Evolutionary conservation across 1,140 invertebrate species (phyloP).

Genomic region (Anastrepha obliqua): DNA sequence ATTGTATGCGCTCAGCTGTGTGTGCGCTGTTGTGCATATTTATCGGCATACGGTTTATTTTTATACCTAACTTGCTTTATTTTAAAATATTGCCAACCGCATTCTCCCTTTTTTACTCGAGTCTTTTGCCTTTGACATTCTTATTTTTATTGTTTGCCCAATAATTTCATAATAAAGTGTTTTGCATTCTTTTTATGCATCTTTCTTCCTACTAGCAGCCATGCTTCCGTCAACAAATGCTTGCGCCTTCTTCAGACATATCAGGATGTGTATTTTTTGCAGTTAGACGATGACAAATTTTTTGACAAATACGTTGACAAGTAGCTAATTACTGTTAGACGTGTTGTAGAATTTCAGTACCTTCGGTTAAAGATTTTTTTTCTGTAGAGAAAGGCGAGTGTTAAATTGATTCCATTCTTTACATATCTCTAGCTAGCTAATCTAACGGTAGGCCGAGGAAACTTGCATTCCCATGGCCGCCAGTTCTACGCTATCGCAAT

Average conservation of each 20-base stretch:
- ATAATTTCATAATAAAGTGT: constrained; percentile 45
- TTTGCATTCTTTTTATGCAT: background rate
- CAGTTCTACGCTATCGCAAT: no score
- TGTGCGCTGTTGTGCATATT: background rate
- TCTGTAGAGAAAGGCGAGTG: background rate
- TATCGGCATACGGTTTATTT: constrained; percentile 42
- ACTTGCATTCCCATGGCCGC: no score
- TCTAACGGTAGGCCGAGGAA: no score
- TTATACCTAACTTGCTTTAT: constrained; percentile 57
- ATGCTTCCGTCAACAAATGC: constrained; percentile 37
- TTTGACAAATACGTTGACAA: background rate
- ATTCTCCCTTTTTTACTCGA: background rate
- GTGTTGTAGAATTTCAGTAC: background rate
- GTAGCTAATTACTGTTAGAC: constrained; percentile 26
- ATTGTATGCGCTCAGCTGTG: background rate
- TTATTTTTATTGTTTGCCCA: constrained; percentile 29
- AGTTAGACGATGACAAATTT: constrained; percentile 4
- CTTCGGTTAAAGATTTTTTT: background rate
- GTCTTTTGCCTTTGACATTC: constrained; percentile 62
- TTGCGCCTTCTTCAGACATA: background rate
- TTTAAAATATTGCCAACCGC: constrained; percentile 57
- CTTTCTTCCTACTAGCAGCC: constrained; percentile 26
- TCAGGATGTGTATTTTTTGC: constrained; percentile 15
- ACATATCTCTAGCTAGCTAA: no score
- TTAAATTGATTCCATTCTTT: no score